phyloP scores from a whole-genome alignment of 2,113 vertebrate species.

The Oryzias curvinotus region DNA sequence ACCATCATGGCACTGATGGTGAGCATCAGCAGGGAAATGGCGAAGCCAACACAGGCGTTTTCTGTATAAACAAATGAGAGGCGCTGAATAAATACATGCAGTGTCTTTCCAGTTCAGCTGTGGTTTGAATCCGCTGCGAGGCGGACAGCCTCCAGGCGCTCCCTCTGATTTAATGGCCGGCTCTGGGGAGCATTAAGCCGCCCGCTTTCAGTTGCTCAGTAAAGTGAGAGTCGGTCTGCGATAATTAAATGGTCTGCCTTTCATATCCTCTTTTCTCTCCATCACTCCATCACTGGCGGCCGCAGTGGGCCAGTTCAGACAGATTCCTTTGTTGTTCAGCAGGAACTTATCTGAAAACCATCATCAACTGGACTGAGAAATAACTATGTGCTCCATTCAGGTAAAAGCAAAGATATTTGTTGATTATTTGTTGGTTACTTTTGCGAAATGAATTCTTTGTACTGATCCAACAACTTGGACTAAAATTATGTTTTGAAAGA shows the following conservation, averaged over 20 bases:
- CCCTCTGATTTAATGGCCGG: conserved; percentile 20
- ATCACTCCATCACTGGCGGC: conserved; percentile 27
- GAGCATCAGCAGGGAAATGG: conserved; percentile 97
- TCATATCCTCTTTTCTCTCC: conserved; percentile 38
- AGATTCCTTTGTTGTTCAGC: conserved; percentile 8
- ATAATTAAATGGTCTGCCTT: conserved; percentile 60
- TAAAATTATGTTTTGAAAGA: no score
- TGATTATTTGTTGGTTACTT: no score
- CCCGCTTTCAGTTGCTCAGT: conserved; percentile 5
- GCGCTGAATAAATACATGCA: neutral
- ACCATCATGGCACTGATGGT: conserved; percentile 99
- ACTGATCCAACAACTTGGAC: no score
- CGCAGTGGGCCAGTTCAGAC: neutral
- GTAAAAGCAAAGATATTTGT: no score
- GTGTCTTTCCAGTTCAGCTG: conserved; percentile 10
- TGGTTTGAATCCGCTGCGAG: conserved; percentile 25
- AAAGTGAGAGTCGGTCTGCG: conserved; percentile 30
- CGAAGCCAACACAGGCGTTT: conserved; percentile 95
- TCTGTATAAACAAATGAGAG: conserved; percentile 74
- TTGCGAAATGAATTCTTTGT: no score
- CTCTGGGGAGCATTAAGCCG: conserved; percentile 50
- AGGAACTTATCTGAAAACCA: neutral
- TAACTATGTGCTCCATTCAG: no score
- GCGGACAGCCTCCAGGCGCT: conserved; percentile 23
- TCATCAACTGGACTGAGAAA: neutral